These are phyloP conservation scores for Beroe forskalii DNA, from an alignment of 37 sponge, comb jelly and placozoan species.

Conservation along the genomic window DNA sequence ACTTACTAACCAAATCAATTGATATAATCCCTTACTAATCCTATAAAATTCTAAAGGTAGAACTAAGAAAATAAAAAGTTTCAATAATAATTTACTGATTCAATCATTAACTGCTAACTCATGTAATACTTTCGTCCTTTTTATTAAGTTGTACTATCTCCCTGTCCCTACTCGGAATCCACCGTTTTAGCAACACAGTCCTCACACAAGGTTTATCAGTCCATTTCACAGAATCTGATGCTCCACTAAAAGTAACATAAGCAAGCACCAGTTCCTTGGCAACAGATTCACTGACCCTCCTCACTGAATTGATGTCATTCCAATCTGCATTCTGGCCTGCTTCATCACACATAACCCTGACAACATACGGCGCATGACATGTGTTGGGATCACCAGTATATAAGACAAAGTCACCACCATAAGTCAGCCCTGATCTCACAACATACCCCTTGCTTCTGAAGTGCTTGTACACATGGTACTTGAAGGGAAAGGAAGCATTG, in stretches of 20 bases:
- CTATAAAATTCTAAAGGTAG: no score
- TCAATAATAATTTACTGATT: no score
- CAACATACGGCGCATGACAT: constrained; percentile 19
- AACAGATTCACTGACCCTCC: constrained; percentile 52
- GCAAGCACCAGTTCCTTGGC: constrained; percentile 8
- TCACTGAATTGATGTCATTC: constrained; percentile 10
- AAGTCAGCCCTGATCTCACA: constrained; percentile 9
- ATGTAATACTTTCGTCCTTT: no score
- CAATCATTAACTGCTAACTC: no score
- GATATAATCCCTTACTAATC: no score
- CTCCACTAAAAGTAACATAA: neutral
- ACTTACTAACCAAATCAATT: no score
- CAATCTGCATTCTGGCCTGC: neutral
- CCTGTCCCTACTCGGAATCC: neutral
- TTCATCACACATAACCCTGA: neutral
- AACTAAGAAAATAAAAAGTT: no score
- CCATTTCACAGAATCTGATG: no score
- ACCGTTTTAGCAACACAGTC: constrained; percentile 21
- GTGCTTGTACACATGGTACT: neutral
- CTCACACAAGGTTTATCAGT: neutral
- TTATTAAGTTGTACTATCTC: no score
- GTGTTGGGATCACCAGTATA: neutral
- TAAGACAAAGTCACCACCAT: constrained; percentile 24
- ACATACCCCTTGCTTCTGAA: neutral
- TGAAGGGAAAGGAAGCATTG: neutral